Evolutionary conservation across 2,797 vertebrate genomes (phyloP), one percentile per base, ranked within the genome.

Genomic region (Hoplostethus atlanticus): DNA sequence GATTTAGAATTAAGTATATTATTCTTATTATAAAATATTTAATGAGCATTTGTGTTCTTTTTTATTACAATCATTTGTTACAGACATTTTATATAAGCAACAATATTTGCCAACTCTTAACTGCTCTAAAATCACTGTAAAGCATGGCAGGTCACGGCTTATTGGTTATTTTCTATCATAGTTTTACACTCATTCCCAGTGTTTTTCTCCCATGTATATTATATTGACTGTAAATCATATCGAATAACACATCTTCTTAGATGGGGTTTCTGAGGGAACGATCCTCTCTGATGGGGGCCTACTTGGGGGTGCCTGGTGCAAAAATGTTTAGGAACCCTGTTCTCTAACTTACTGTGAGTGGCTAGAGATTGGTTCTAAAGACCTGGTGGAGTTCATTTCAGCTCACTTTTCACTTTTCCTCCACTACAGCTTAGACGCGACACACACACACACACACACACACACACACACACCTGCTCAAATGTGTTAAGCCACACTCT

Each of bases 401-500:
- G 0, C 54, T 36, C 34, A 47, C 42, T 28, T 46, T 34, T 25
- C 25, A 21, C 21, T 21, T 21, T 21, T 21, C 21, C 59, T 28
- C 63, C 12, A 2, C 25, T 40, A 51, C 67, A 21, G 21, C 21
- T 42, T 48, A 42, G 34, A 70, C 57, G 34, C 5, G 46, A 40
- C 66, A 68, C 55, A 51, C 28, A 61, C 44, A 36, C 50, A 30
- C 56, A 40, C 56, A 54, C 68, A 61, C 57, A 62, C 48, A 46
- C 68, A 55, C 59, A 38, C 68, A 38, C 53, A 64, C 44, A 52
- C 44, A 56, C 69, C 65, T 84, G 72, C 68, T 79, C 46, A 12
- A 21, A 11, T n/a, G 15, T 2, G 40, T 72, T 72, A 73, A 84
- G 54, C 64, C 62, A 67, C 67, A 71, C 47, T 85, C 42, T 58